Conservation (phyloP, 2,797 vertebrate species). For the Hozukius guyotensis region DNA sequence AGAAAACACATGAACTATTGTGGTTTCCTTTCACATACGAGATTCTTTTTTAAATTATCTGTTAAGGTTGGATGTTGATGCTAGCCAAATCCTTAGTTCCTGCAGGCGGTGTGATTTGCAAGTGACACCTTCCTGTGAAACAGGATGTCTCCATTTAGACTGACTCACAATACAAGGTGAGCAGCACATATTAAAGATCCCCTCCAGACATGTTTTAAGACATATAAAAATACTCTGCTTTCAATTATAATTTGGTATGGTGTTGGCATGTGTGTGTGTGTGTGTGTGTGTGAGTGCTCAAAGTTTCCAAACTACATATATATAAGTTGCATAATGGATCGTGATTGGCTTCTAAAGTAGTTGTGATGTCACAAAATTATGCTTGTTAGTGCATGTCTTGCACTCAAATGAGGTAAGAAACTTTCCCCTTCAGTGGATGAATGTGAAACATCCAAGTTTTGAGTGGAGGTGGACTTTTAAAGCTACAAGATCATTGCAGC, state of each 20-base stretch:
- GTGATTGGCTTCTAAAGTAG: neutral
- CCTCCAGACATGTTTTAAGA: slow-evolving; percentile 28
- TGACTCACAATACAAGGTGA: slow-evolving; percentile 29
- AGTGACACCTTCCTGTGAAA: slow-evolving; percentile 58
- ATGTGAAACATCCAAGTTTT: neutral
- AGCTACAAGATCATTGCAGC: neutral
- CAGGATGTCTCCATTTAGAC: slow-evolving; percentile 62
- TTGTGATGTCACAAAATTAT: neutral
- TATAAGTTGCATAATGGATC: neutral
- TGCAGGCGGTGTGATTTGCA: slow-evolving; percentile 34
- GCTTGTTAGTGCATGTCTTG: neutral
- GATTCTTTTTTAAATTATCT: neutral
- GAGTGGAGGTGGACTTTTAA: neutral
- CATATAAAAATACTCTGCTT: slow-evolving; percentile 35
- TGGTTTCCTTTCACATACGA: slow-evolving; percentile 13
- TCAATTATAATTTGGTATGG: slow-evolving; percentile 9
- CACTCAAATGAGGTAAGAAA: neutral
- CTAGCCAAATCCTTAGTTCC: slow-evolving; percentile 42
- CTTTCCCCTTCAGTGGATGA: neutral
- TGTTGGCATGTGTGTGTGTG: neutral
- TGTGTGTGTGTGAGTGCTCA: neutral
- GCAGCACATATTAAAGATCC: slow-evolving; percentile 21
- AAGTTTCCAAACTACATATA: neutral
- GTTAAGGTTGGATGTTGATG: slow-evolving; percentile 14
- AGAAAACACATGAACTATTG: slow-evolving; percentile 9